Conservation (phyloP, 2,113 vertebrate species). For the Salvelinus fontinalis region DNA sequence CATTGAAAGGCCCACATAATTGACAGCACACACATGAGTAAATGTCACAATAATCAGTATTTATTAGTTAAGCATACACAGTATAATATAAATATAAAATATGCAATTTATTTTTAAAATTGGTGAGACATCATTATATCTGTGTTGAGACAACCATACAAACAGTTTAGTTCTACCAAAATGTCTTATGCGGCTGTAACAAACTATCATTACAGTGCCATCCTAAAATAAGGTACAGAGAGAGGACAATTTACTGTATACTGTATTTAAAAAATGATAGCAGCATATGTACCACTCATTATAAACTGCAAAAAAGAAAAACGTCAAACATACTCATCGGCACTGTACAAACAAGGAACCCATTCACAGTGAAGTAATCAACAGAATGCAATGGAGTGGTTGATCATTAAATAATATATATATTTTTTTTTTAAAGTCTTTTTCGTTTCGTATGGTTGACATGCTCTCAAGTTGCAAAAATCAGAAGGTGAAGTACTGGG, state of each 20-base stretch:
- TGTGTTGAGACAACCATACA: conserved; percentile 82
- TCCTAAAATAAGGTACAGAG: conserved; percentile 82
- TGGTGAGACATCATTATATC: conserved; percentile 84
- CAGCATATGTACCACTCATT: conserved; percentile 70
- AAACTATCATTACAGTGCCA: conserved; percentile 86
- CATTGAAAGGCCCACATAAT: neutral
- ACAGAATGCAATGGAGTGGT: conserved; percentile 52
- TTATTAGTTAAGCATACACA: conserved; percentile 82
- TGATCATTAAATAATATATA: conserved; percentile 65
- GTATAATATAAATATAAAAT: conserved; percentile 87
- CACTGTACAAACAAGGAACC: conserved; percentile 74
- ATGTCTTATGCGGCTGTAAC: conserved; percentile 86
- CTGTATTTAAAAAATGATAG: conserved; percentile 50
- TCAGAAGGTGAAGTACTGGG: conserved; percentile 99
- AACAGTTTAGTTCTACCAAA: conserved; percentile 92
- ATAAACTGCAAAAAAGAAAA: conserved; percentile 67
- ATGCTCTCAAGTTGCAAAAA: conserved; percentile 82
- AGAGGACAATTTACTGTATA: conserved; percentile 67
- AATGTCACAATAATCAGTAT: conserved; percentile 80
- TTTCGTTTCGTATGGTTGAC: conserved; percentile 65
- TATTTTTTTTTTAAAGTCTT: conserved; percentile 68
- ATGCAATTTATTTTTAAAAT: conserved; percentile 83
- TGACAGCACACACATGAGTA: conserved; percentile 34
- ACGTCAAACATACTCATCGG: conserved; percentile 73
- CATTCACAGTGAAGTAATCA: conserved; percentile 70